phyloP scores from a whole-genome alignment of 1,140 invertebrate species.

The Drosophila ohnishii region DNA sequence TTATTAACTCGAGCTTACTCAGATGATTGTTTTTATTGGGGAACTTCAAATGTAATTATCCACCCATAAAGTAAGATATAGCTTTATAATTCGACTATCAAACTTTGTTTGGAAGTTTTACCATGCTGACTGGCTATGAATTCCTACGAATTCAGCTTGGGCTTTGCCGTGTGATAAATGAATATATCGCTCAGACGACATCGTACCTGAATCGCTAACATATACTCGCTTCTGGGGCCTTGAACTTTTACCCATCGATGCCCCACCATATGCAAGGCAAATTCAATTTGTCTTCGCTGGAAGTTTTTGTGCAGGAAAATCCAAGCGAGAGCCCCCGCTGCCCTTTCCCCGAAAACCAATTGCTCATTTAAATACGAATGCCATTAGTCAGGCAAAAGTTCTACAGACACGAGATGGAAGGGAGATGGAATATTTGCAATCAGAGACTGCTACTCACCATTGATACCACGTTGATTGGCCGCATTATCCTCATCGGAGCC shows the following conservation, averaged over 20 bases:
- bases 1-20: neutral
- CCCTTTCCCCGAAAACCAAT: conserved; percentile 1
- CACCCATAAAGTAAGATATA: conserved; percentile 1
- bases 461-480: conserved; percentile 69
- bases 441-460: conserved; percentile 64
- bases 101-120: neutral
- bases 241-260: conserved; percentile 32
- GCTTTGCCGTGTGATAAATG: neutral
- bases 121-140: neutral
- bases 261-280: conserved; percentile 44
- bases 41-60: conserved; percentile 3
- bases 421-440: conserved; percentile 3
- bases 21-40: neutral
- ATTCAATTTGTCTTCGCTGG: conserved; percentile 56
- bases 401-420: conserved; percentile 27
- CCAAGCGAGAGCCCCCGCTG: neutral
- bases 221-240: conserved; percentile 2
- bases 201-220: neutral
- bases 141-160: neutral
- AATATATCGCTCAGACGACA: neutral
- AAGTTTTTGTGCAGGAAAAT: conserved; percentile 10
- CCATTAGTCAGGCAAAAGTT: conserved; percentile 70
- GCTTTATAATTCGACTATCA: conserved; percentile 4
- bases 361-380: conserved; percentile 70
- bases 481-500: conserved; percentile 67